These are phyloP conservation scores for Drosophila oshimai DNA, from an alignment of 1,140 invertebrate species.

Conservation along the genomic window DNA sequence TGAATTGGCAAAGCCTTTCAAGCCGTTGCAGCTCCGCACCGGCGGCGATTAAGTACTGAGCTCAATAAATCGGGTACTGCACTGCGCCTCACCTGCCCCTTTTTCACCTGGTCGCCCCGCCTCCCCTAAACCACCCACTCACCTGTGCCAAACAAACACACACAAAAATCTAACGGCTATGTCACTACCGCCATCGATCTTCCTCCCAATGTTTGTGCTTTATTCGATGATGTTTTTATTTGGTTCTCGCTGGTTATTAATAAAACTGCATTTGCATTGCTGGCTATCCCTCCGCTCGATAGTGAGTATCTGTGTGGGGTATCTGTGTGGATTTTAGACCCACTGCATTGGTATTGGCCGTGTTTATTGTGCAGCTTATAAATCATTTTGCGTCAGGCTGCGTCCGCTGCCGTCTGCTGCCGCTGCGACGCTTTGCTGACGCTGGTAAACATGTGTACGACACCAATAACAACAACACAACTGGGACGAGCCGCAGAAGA, in stretches of 20 bases:
- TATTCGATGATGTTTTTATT: constrained; percentile 21
- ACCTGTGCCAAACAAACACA: not conserved
- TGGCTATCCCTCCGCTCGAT: constrained; percentile 9
- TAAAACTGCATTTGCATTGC: constrained; percentile 56
- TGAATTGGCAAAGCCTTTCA: constrained; percentile 38
- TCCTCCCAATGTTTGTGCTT: not conserved
- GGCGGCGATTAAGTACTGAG: constrained; percentile 14
- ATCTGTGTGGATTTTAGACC: constrained; percentile 1
- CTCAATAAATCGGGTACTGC: constrained; percentile 20
- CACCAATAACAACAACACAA: constrained; percentile 7
- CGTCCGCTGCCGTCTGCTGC: constrained; percentile 57
- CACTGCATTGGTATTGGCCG: constrained; percentile 15
- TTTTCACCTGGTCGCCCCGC: not conserved
- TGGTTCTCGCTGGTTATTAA: constrained; percentile 36
- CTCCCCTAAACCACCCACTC: not conserved
- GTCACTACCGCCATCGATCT: constrained; percentile 26
- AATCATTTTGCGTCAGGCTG: constrained; percentile 72
- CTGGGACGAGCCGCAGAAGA: constrained; percentile 1
- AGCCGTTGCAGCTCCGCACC: constrained; percentile 27
- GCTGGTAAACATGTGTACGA: constrained; percentile 64
- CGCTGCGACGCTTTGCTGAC: constrained; percentile 69
- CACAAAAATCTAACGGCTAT: not conserved
- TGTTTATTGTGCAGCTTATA: constrained; percentile 58
- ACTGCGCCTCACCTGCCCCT: not conserved
- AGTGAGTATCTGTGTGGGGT: not conserved